phyloP scores from a whole-genome alignment of 2,113 vertebrate genomes.

The Piaya cayana region DNA sequence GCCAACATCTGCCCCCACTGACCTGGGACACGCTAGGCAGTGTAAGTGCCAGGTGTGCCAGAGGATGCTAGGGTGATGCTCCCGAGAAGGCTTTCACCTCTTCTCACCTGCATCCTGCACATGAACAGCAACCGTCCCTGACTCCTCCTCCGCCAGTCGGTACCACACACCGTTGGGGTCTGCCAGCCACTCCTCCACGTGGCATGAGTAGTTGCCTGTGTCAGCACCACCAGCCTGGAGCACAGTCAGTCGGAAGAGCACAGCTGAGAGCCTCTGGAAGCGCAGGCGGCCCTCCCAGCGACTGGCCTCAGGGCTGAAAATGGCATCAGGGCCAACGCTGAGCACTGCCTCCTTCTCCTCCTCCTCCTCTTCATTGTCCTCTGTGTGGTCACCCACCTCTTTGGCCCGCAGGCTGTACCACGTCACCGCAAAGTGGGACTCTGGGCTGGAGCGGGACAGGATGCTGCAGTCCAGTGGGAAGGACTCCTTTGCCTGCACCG shows the following conservation, averaged over 20 bases:
- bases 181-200: slow-evolving; percentile 92
- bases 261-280: slow-evolving; percentile 86
- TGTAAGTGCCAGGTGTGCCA: too few relatives aligned
- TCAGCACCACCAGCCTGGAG: slow-evolving; percentile 80
- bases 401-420: slow-evolving; percentile 86
- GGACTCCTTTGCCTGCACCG: slow-evolving; percentile 82
- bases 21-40: not conserved
- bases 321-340: slow-evolving; percentile 68
- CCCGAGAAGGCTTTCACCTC: accelerated
- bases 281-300: slow-evolving; percentile 87
- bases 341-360: slow-evolving; percentile 70
- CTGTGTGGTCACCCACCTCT: not conserved
- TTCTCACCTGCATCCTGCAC: slow-evolving; percentile 85
- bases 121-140: slow-evolving; percentile 82
- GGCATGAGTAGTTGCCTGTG: slow-evolving; percentile 90
- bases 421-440: slow-evolving; percentile 92
- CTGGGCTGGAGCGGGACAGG: slow-evolving; percentile 86
- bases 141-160: slow-evolving; percentile 88
- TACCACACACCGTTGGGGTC: slow-evolving; percentile 91
- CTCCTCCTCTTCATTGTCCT: slow-evolving; percentile 17
- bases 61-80: not conserved
- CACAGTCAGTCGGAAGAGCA: slow-evolving; percentile 90
- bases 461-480: slow-evolving; percentile 91
- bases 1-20: accelerated
- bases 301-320: slow-evolving; percentile 87